Percentiles rank a stretch among this genome's conserved stretches.
phyloP scores from a whole-genome alignment of 2,888 invertebrate genomes.

The Lasius platythorax region DNA sequence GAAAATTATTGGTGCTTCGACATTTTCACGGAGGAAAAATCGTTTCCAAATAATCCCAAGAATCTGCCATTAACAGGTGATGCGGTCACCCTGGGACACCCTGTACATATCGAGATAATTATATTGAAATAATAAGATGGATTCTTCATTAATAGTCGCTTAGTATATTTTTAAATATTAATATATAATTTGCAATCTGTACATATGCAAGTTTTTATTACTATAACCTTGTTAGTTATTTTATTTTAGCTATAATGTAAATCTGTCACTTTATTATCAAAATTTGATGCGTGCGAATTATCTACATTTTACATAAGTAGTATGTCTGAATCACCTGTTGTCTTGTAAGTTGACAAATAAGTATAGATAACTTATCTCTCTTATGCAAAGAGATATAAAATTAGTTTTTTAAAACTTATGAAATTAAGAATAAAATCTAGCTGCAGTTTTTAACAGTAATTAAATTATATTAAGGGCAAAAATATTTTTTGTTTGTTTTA shows the following conservation, averaged over 20 bases:
- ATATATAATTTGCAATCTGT: background rate
- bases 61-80: too few relatives aligned
- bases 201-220: background rate
- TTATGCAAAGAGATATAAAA: background rate
- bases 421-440: background rate
- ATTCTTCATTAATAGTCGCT: background rate
- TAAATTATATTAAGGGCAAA: background rate
- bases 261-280: background rate
- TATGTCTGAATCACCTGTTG: background rate
- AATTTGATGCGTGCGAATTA: background rate
- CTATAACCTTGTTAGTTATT: background rate
- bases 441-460: background rate
- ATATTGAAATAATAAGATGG: background rate
- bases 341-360: conserved; percentile 13
- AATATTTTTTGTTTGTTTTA: background rate
- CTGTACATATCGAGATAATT: background rate
- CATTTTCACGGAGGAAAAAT: too few relatives aligned
- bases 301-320: background rate
- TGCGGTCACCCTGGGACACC: too few relatives aligned
- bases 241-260: background rate
- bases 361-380: background rate
- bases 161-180: background rate
- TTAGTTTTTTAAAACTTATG: background rate
- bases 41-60: too few relatives aligned
- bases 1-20: too few relatives aligned